A percentile compares a stretch with the other conserved stretches of the same genome.
Evolutionary conservation across 2,888 invertebrate genomes (phyloP).

Genomic region (Diachrysia chrysitis): DNA sequence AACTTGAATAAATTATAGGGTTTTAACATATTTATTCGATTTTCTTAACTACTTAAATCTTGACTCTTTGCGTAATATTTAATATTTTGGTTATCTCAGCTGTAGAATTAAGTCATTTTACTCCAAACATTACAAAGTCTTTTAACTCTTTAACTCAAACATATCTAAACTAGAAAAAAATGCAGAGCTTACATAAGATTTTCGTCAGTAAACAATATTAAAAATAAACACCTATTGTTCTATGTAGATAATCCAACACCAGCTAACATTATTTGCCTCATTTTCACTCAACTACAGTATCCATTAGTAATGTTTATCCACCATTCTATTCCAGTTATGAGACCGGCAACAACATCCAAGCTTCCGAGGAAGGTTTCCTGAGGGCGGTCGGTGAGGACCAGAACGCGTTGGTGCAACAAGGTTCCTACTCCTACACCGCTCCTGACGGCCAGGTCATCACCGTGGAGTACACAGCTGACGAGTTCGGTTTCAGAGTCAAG

Average conservation of each 20-base stretch:
- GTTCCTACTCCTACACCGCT: slow-evolving; percentile 94
- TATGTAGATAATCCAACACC: neutral
- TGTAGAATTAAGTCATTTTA: neutral
- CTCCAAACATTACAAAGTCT: too few relatives aligned
- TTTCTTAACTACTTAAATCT: slow-evolving; percentile 10
- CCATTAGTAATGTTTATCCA: neutral
- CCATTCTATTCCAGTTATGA: slow-evolving; percentile 90
- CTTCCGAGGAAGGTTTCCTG: slow-evolving; percentile 94
- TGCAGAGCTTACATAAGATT: neutral
- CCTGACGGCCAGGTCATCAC: slow-evolving; percentile 93
- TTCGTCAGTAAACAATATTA: neutral
- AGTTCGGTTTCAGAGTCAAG: slow-evolving; percentile 94
- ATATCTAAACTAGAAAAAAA: neutral
- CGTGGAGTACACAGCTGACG: slow-evolving; percentile 94
- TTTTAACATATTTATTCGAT: slow-evolving; percentile 27
- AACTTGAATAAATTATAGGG: slow-evolving; percentile 38
- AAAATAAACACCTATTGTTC: neutral
- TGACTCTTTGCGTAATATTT: neutral
- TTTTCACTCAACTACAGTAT: neutral
- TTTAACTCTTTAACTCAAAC: neutral
- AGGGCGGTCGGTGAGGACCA: slow-evolving; percentile 91
- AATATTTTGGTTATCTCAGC: neutral
- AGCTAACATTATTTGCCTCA: neutral
- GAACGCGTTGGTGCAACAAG: slow-evolving; percentile 93
- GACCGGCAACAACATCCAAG: slow-evolving; percentile 94